These are phyloP conservation scores for Aphrophora alni DNA, from an alignment of 2,888 invertebrate genomes.

Conservation along the genomic window DNA sequence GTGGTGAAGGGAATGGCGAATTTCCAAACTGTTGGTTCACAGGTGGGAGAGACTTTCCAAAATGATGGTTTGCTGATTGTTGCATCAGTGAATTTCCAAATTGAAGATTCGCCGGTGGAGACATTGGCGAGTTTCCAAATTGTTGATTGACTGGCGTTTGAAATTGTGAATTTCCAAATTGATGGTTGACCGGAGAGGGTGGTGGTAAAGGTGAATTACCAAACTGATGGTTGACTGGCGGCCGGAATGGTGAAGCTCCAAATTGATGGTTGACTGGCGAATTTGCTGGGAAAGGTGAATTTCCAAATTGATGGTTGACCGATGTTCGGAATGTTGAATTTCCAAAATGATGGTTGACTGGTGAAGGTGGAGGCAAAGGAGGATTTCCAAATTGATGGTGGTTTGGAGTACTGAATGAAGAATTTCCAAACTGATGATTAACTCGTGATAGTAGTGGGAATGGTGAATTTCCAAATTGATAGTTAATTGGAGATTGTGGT, in stretches of 20 bases:
- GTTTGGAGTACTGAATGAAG: too few relatives aligned
- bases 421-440: neutral
- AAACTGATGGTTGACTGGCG: neutral
- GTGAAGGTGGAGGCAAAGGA: neutral
- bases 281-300: neutral
- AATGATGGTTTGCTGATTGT: neutral
- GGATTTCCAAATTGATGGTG: neutral
- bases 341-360: neutral
- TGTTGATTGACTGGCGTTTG: neutral
- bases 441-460: neutral
- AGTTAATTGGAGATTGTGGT: neutral
- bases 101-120: neutral
- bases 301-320: neutral
- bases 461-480: neutral
- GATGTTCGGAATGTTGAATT: neutral
- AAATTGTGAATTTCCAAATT: neutral
- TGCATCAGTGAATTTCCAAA: neutral
- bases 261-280: neutral
- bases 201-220: neutral
- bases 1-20: neutral
- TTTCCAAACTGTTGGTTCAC: neutral
- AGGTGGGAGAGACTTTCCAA: neutral
- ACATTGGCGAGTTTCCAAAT: neutral
- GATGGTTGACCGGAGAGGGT: neutral
- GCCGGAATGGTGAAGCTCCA: neutral